Conservation (phyloP, 2,113 vertebrate species). For the Sisor rabdophorus region DNA sequence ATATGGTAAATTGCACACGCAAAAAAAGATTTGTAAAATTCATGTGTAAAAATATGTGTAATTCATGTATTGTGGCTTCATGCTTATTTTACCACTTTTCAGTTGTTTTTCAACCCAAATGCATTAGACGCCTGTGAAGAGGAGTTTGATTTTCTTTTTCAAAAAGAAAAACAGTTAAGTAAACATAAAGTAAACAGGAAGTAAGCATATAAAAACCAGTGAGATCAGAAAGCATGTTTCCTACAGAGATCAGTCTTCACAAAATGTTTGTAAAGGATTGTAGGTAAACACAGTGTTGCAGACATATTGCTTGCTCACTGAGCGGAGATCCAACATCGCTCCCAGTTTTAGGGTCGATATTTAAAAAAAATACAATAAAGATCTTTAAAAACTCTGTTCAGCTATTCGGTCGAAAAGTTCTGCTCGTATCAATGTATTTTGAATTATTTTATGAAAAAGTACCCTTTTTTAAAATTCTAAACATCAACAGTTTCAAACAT, state of each 20-base stretch:
- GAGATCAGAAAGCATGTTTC: neutral
- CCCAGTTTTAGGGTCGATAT: constrained; percentile 51
- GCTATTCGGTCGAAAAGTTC: constrained; percentile 30
- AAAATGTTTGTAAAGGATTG: constrained; percentile 52
- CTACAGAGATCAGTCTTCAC: constrained; percentile 53
- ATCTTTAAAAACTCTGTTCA: constrained; percentile 39
- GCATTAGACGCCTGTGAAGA: too few species aligned
- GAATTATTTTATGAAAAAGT: constrained; percentile 4
- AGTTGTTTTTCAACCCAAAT: too few species aligned
- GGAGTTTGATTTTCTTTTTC: neutral
- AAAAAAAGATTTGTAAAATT: too few species aligned
- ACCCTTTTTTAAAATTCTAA: neutral
- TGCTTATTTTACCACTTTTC: too few species aligned
- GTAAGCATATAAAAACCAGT: neutral
- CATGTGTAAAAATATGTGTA: too few species aligned
- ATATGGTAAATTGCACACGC: too few species aligned
- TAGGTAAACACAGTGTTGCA: constrained; percentile 59
- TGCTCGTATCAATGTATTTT: constrained; percentile 29
- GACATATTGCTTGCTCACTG: constrained; percentile 52
- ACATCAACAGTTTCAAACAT: constrained; percentile 8
- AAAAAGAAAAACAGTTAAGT: neutral
- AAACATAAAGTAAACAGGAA: too few species aligned
- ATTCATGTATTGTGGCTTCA: too few species aligned
- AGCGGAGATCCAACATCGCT: constrained; percentile 50
- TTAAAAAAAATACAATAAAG: constrained; percentile 31